Percentiles rank a stretch among this genome's conserved stretches.
These are phyloP conservation scores for Ctenicera cuprea DNA, from an alignment of 2,888 invertebrate species.

Conservation along the genomic window DNA sequence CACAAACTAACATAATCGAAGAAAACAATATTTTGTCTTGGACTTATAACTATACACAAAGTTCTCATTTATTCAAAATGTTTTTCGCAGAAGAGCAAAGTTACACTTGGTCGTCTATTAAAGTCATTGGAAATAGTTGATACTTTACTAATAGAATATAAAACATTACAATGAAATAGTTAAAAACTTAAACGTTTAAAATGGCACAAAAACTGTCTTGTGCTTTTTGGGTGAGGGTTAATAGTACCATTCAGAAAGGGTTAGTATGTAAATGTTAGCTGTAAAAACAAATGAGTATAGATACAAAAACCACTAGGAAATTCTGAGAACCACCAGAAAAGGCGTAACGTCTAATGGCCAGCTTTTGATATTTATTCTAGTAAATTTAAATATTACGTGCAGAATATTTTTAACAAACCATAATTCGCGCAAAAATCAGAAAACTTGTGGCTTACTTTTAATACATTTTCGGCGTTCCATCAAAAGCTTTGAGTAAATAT, in stretches of 20 bases:
- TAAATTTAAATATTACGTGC: neutral
- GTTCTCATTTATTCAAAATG: too few species aligned
- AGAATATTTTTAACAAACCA: neutral
- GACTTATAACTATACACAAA: too few species aligned
- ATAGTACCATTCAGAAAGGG: constrained; percentile 26
- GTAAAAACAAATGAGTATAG: constrained; percentile 28
- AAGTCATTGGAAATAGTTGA: too few species aligned
- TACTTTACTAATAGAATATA: too few species aligned
- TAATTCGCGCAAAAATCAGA: neutral
- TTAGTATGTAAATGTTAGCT: constrained; percentile 35
- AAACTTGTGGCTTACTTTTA: constrained; percentile 25
- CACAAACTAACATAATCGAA: too few species aligned
- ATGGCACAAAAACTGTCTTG: constrained; percentile 7
- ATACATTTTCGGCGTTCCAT: constrained; percentile 44
- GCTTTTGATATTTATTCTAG: neutral
- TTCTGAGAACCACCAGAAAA: neutral
- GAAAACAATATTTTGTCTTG: too few species aligned
- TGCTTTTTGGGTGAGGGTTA: constrained; percentile 7
- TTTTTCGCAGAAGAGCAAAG: too few species aligned
- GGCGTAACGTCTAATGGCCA: neutral
- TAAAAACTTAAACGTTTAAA: neutral
- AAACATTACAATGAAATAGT: neutral
- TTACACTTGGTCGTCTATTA: too few species aligned
- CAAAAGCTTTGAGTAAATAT: constrained; percentile 44
- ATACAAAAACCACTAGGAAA: constrained; percentile 33